These are phyloP conservation scores for Xenus cinereus DNA, from an alignment of 2,113 vertebrate species.

Conservation along the genomic window DNA sequence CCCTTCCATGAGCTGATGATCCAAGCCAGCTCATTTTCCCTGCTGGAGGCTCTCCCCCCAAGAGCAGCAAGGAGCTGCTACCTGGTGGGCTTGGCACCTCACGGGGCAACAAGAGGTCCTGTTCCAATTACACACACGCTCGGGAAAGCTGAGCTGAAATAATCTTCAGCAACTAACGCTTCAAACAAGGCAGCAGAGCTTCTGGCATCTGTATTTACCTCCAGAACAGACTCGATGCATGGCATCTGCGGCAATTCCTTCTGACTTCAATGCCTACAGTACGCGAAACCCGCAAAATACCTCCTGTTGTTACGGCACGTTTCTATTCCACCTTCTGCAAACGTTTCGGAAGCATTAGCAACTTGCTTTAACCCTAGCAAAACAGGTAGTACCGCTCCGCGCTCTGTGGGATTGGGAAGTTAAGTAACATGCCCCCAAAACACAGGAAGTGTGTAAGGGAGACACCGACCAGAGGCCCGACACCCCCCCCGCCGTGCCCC, in stretches of 20 bases:
- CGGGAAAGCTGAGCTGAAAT: neutral
- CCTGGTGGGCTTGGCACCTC: neutral
- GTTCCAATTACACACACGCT: rapidly evolving
- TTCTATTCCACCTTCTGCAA: neutral
- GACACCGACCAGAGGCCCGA: neutral
- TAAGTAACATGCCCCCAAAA: neutral
- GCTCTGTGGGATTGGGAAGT: neutral
- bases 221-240: neutral
- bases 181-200: neutral
- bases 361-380: neutral
- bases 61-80: neutral
- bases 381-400: neutral
- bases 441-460: neutral
- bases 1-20: neutral
- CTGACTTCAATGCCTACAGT: neutral
- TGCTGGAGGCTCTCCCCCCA: neutral
- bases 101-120: neutral
- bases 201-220: neutral
- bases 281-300: neutral
- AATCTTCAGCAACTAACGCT: neutral
- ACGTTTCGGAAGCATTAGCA: neutral
- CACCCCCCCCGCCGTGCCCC: neutral
- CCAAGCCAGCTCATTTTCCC: neutral
- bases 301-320: neutral
- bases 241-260: neutral